These are phyloP conservation scores for Sapayoa aenigma DNA, from an alignment of 2,113 vertebrate genomes.

Conservation along the genomic window DNA sequence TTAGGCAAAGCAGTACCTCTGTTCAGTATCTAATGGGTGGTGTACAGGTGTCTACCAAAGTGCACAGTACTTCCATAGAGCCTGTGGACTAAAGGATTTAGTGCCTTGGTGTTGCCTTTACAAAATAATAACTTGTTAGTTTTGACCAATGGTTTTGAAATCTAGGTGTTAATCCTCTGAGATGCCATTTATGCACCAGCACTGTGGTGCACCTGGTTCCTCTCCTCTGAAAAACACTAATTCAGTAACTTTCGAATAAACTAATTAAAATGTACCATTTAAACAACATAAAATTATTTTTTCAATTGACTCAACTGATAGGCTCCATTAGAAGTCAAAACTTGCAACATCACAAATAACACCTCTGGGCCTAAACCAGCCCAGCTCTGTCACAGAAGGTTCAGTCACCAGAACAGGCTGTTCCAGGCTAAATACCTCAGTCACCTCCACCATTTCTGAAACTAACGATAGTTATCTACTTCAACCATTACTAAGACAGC, in stretches of 20 bases:
- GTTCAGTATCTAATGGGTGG: background rate
- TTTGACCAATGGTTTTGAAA: background rate
- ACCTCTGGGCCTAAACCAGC: background rate
- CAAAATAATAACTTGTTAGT: background rate
- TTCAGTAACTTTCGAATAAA: background rate
- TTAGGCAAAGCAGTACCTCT: background rate
- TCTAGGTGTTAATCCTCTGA: background rate
- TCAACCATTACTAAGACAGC: background rate
- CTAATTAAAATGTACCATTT: background rate
- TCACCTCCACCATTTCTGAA: background rate
- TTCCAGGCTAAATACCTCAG: background rate
- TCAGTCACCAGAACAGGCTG: background rate
- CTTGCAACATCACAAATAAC: background rate
- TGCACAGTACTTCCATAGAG: accelerated
- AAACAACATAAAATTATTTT: background rate
- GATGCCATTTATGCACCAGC: background rate
- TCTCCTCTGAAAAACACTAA: background rate
- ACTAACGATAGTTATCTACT: background rate
- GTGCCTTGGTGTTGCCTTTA: background rate
- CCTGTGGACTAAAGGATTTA: background rate
- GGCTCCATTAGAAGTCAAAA: background rate
- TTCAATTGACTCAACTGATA: background rate
- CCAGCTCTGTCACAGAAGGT: background rate
- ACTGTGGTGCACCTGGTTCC: background rate
- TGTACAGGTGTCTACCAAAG: background rate